Evolutionary conservation across 2,113 vertebrate species (phyloP), one percentile per base, ranked within the genome.

Genomic region (Pygoscelis antarcticus): DNA sequence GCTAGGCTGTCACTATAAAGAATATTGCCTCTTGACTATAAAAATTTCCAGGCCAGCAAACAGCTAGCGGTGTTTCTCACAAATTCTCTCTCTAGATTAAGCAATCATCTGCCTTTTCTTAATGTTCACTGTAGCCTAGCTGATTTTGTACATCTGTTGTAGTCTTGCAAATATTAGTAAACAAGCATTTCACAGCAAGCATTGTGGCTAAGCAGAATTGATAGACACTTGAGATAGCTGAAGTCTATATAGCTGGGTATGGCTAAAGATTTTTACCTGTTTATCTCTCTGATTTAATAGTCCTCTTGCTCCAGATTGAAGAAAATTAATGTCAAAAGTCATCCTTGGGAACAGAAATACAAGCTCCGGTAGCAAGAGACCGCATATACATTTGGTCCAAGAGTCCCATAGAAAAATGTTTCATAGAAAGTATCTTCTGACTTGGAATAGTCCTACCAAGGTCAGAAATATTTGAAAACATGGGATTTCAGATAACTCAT

Each of bases 151-250:
- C 94, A 97, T 96, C 93, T 97, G 91, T 90, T 95, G 83, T 85
- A 96, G 70, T 94, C 84, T 91, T 91, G 84, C 87, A 95, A 96
- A 94, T 96, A 96, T 94, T 96, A 96, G 93, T 96, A 96, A 97
- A 97, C 75, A 96, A 83, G 58, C 34, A 58, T 90, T 70, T 94
- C 87, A 87, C 82, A 91, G 81, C 47, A 60, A 85, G 78, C 13
- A 1, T 94, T 95, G 57, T 80, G 94, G 84, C 81, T 91, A 85
- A 84, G 78, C 91, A 77, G 81, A 90, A 60, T 16, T 82, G 81
- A 87, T 38, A 89, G 81, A 70, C 18, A n/a, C 75, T 85, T 79
- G 70, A 83, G 70, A 70, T 65, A 91, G 69, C 76, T 42, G 61
- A 42, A 75, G 16, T 68, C 22, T 79, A 27, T 52, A 14, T 75